Percentiles rank a stretch among this genome's conserved stretches.
Evolutionary conservation across 2,888 invertebrate genomes (phyloP).

Genomic region (Disparrhopalites patrizii): DNA sequence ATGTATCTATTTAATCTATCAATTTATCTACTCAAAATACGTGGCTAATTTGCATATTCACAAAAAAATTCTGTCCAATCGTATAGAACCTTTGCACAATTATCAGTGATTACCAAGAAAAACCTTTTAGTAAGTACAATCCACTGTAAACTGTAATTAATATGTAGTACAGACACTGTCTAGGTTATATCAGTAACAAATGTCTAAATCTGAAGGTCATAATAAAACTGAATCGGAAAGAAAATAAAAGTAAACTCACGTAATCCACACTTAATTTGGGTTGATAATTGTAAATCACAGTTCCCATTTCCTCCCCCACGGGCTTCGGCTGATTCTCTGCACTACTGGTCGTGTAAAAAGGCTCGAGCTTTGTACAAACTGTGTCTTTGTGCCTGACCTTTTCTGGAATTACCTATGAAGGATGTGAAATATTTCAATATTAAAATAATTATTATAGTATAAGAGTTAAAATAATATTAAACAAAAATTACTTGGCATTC

Average conservation of each 20-base stretch:
- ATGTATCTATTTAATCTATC: no score
- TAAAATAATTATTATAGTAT: conserved; percentile 9
- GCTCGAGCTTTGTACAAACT: conserved; percentile 69
- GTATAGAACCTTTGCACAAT: no score
- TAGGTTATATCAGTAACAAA: no score
- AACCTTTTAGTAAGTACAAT: no score
- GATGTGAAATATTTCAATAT: conserved; percentile 19
- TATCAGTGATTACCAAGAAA: no score
- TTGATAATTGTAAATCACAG: conserved; percentile 76
- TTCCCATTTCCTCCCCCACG: conserved; percentile 78
- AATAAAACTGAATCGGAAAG: no score
- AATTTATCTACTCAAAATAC: no score
- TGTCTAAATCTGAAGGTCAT: no score
- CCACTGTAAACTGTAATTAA: no score
- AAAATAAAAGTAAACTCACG: conserved; percentile 56
- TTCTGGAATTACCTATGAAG: conserved; percentile 70
- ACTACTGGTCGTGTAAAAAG: conserved; percentile 64
- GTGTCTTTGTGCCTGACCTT: conserved; percentile 72
- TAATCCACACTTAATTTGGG: conserved; percentile 84
- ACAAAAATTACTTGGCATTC: conserved; percentile 72
- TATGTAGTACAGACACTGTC: no score
- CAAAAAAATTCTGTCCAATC: no score
- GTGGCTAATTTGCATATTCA: no score
- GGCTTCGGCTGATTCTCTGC: conserved; percentile 78
- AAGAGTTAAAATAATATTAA: conserved; percentile 5